A percentile compares a stretch with the other conserved stretches of the same genome.
Conservation (phyloP, 2,113 vertebrate genomes). For the Tringa solitaria region DNA sequence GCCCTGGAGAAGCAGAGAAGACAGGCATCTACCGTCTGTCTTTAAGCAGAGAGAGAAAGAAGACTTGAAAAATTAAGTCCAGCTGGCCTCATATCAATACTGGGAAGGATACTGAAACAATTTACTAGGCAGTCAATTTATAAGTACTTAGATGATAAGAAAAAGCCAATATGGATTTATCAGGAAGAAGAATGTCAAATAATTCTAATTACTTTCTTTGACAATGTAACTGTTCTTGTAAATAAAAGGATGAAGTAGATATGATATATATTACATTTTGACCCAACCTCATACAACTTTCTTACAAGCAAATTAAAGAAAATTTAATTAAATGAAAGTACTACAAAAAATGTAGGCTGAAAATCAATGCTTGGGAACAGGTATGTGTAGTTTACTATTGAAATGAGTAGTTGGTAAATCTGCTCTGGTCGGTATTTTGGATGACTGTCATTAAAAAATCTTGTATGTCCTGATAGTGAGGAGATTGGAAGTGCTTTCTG, state of each 20-base stretch:
- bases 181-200: not conserved
- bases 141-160: conserved; percentile 45
- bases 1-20: not conserved
- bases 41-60: not conserved
- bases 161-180: conserved; percentile 4
- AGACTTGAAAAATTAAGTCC: conserved; percentile 39
- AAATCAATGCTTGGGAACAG: not conserved
- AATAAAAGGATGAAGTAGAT: not conserved
- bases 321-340: not conserved
- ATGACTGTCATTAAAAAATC: not conserved
- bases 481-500: not conserved
- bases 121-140: conserved; percentile 38
- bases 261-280: not conserved
- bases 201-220: conserved; percentile 24
- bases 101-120: conserved; percentile 28
- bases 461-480: not conserved
- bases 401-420: not conserved
- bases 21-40: not conserved
- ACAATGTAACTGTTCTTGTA: not conserved
- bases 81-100: conserved; percentile 42
- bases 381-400: not conserved
- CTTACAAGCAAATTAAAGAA: not conserved
- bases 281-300: not conserved
- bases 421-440: not conserved
- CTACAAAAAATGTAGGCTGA: not conserved